These are phyloP conservation scores for Cheilosia urbana DNA, from an alignment of 2,888 invertebrate species.

Conservation along the genomic window DNA sequence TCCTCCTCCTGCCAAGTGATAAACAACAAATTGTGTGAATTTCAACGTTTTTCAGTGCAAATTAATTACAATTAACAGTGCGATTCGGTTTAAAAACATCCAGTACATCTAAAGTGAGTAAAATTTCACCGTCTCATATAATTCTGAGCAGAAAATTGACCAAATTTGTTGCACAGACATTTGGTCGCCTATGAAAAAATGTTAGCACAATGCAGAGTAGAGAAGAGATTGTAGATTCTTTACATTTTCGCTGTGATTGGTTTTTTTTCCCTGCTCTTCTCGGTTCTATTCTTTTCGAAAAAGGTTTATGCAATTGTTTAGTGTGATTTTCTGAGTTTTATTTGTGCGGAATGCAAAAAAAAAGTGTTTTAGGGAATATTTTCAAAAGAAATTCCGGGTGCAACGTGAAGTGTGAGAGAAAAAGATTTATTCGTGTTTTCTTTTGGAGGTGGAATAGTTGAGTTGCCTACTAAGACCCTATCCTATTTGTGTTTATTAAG, in stretches of 20 bases:
- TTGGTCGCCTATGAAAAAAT: conserved; percentile 67
- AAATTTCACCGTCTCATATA: conserved; percentile 19
- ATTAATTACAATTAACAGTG: conserved; percentile 47
- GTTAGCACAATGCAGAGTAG: conserved; percentile 46
- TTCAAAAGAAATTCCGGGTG: conserved; percentile 3
- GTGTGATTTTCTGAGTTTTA: conserved; percentile 17
- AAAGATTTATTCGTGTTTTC: conserved; percentile 6
- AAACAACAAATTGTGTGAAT: conserved; percentile 67
- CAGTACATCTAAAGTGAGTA: conserved; percentile 64
- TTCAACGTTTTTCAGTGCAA: conserved; percentile 63
- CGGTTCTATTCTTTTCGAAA: conserved; percentile 22
- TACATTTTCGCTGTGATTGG: conserved; percentile 58
- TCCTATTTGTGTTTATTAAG: conserved; percentile 29
- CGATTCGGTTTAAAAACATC: conserved; percentile 42
- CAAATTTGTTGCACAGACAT: conserved; percentile 65
- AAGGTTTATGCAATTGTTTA: conserved; percentile 58
- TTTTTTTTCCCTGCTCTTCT: conserved; percentile 19
- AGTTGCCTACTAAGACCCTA: not conserved
- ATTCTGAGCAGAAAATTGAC: conserved; percentile 49
- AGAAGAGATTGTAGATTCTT: conserved; percentile 39
- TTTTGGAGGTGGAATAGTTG: conserved; percentile 24
- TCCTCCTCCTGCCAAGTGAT: conserved; percentile 72
- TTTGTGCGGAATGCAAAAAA: conserved; percentile 16
- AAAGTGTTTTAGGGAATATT: conserved; percentile 5
- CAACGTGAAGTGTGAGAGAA: conserved; percentile 9